Evolutionary conservation across 2,888 invertebrate genomes (phyloP).

Genomic region (Agrilus cyanescens): DNA sequence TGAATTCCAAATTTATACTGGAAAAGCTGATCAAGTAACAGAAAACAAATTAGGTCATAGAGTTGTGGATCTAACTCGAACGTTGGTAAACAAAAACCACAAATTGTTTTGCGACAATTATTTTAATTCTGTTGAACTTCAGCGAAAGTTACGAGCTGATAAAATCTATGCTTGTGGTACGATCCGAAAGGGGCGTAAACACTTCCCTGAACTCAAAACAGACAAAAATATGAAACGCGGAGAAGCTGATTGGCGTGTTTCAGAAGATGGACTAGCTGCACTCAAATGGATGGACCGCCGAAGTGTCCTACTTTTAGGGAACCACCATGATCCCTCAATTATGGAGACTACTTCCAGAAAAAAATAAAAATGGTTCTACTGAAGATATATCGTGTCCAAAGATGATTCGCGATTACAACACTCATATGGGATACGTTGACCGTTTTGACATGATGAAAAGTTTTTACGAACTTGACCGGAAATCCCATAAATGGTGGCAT

Average conservation of each 20-base stretch:
- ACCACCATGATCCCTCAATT: slow-evolving; percentile 11
- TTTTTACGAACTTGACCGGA: slow-evolving; percentile 12
- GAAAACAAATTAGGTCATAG: slow-evolving; percentile 16
- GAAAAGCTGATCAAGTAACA: slow-evolving; percentile 21
- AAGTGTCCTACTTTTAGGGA: slow-evolving; percentile 9
- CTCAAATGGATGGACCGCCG: slow-evolving; percentile 17
- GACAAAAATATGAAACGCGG: slow-evolving; percentile 13
- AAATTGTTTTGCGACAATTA: slow-evolving; percentile 19
- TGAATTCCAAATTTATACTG: slow-evolving; percentile 21
- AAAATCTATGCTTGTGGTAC: slow-evolving; percentile 18
- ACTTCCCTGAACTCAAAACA: slow-evolving; percentile 9
- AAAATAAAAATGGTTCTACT: slow-evolving; percentile 8
- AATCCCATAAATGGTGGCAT: slow-evolving; percentile 14
- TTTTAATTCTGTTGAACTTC: slow-evolving; percentile 15
- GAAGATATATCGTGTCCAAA: slow-evolving; percentile 9
- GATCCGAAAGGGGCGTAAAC: slow-evolving; percentile 12
- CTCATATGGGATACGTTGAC: slow-evolving; percentile 14
- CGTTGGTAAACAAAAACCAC: slow-evolving; percentile 8
- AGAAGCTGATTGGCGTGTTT: slow-evolving; percentile 15
- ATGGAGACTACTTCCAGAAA: slow-evolving; percentile 6
- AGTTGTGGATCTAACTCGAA: slow-evolving; percentile 7
- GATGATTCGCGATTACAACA: slow-evolving; percentile 14
- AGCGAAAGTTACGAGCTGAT: slow-evolving; percentile 11
- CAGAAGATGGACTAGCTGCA: slow-evolving; percentile 12
- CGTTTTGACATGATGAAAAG: slow-evolving; percentile 13